A percentile compares a stretch with the other conserved stretches of the same genome.
phyloP scores from a whole-genome alignment of 2,888 invertebrate species.

The Caenorhabditis sp. region DNA sequence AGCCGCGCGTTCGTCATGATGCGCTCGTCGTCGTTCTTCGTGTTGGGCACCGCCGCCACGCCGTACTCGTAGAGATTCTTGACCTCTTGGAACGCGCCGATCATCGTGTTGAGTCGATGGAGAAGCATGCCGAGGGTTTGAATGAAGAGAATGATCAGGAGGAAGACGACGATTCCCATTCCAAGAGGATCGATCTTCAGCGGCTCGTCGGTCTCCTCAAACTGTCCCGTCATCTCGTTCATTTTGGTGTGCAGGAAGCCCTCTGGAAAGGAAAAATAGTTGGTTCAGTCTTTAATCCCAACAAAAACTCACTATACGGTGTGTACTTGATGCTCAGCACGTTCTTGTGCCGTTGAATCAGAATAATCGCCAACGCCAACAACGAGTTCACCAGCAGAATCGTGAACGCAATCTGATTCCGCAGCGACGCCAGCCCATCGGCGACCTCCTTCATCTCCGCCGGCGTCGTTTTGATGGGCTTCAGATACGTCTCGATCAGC shows the following conservation, averaged over 20 bases:
- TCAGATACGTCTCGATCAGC: slow-evolving; percentile 82
- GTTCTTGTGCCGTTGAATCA: slow-evolving; percentile 98
- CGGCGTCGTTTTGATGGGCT: slow-evolving; percentile 78
- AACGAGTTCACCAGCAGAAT: slow-evolving; percentile 99
- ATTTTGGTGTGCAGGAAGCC: slow-evolving; percentile 80
- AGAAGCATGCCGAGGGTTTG: slow-evolving; percentile 89
- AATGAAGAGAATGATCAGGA: slow-evolving; percentile 80
- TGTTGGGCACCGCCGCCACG: slow-evolving; percentile 41
- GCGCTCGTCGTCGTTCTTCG: slow-evolving; percentile 70
- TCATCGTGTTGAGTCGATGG: slow-evolving; percentile 96
- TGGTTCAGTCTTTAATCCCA: not conserved
- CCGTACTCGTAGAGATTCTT: slow-evolving; percentile 75
- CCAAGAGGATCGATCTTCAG: slow-evolving; percentile 92
- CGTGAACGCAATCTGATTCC: slow-evolving; percentile 93
- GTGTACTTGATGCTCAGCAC: slow-evolving; percentile 86
- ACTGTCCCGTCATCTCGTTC: slow-evolving; percentile 81
- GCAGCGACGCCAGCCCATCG: slow-evolving; percentile 91
- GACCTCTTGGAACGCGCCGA: slow-evolving; percentile 82
- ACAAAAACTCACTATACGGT: slow-evolving; percentile 70
- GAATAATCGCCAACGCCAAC: slow-evolving; percentile 97
- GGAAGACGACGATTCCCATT: slow-evolving; percentile 84
- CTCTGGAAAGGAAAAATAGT: slow-evolving; percentile 67
- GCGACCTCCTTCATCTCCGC: slow-evolving; percentile 78
- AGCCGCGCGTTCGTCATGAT: slow-evolving; percentile 76
- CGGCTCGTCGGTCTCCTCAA: slow-evolving; percentile 77